Evolutionary conservation across 2,888 invertebrate genomes (phyloP), one percentile per base, ranked within the genome.

Genomic region (Therioaphis trifolii): DNA sequence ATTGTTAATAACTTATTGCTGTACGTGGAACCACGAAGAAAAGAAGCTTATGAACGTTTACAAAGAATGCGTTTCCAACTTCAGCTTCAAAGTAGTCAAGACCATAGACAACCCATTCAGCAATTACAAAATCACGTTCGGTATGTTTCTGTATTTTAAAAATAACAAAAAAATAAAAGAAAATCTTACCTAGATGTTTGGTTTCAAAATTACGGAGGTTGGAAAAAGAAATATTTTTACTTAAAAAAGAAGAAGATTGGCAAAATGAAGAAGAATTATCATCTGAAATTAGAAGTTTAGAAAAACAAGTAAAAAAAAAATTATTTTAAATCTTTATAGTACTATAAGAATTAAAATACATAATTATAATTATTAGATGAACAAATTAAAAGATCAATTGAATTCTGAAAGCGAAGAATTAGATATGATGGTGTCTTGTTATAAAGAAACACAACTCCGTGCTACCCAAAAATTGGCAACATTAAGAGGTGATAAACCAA

Each of bases 1-100:
- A 95, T 99, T 87, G 95, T 99, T 4, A 99, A 99, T 90, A 98
- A 99, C 90, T 91, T 99, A 46, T 90, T 99, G 78, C 91, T 99
- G 0, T 98, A 97, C 89, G 97, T 99, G 84, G 99, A 99, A 89
- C 98, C 99, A 0, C 95, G 96, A 88, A 92, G 98, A 82, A 96
- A 98, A 87, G 95, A 97, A 88, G 95, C 96, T 12, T 91, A 94
- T 86, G 98, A 97, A 89, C 91, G 94, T 85, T 90, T 98, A 85
- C 96, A 97, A 85, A 91, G 97, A 80, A 95, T 98, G 94, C 92
- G 98, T 85, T 99, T 99, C 89, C 95, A 98, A 89, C 90, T 98
- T 86, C 97, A 98, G 88, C 90, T 98, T 86, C 94, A 95, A 87
- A 95, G 95, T 86, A 94, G 95, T 84, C 96, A 96, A 88, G 97